Conservation (phyloP, 1,140 invertebrate genomes). For the Dufourea novaeangliae region DNA sequence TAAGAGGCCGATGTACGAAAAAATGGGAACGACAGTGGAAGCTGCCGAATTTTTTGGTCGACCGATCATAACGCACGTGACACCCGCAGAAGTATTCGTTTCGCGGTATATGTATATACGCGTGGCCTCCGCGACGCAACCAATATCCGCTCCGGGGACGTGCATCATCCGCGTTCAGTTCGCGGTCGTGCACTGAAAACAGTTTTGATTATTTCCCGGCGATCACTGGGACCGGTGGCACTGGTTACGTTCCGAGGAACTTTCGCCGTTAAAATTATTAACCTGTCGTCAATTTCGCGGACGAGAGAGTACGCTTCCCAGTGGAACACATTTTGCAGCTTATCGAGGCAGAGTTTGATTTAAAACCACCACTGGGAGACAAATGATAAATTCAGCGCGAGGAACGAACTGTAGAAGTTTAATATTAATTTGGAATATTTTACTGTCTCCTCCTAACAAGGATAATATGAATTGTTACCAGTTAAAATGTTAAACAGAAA, state of each 20-base stretch:
- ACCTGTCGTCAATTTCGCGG: constrained; percentile 15
- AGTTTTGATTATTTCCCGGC: constrained; percentile 54
- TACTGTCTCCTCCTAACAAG: too few relatives aligned
- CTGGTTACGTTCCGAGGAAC: constrained; percentile 34
- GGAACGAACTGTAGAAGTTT: too few relatives aligned
- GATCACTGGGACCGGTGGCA: constrained; percentile 10
- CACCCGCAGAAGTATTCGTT: constrained; percentile 35
- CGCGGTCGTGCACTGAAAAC: constrained; percentile 21
- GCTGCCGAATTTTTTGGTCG: constrained; percentile 25
- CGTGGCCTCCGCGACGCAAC: constrained; percentile 44
- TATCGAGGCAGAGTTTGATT: background rate
- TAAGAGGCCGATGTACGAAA: too few relatives aligned
- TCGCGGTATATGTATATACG: background rate
- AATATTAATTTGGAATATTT: too few relatives aligned
- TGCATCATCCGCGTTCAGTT: constrained; percentile 6
- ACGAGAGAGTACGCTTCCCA: background rate
- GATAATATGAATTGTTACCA: too few relatives aligned
- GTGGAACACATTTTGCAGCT: background rate
- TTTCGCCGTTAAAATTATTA: constrained; percentile 49
- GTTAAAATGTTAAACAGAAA: too few relatives aligned
- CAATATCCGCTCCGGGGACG: constrained; percentile 41
- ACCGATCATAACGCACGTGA: background rate
- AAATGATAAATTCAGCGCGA: too few relatives aligned
- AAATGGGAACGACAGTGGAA: background rate
- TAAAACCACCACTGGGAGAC: too few relatives aligned